Evolutionary conservation across 2,888 invertebrate species (phyloP).

Genomic region (Anorthoa munda): DNA sequence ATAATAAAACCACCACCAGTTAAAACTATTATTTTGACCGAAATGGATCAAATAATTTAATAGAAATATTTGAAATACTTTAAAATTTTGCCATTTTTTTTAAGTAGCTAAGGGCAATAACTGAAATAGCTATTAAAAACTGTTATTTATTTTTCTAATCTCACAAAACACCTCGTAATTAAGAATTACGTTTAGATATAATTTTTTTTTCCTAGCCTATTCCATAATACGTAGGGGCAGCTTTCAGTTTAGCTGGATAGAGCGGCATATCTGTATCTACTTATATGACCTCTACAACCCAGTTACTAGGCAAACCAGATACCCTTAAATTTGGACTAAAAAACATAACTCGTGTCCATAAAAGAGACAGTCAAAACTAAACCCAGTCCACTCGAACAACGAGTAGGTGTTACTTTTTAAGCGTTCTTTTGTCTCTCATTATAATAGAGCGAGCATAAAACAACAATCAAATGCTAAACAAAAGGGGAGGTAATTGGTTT

Average conservation of each 20-base stretch:
- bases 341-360: neutral
- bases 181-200: too few relatives aligned
- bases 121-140: neutral
- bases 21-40: too few relatives aligned
- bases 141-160: too few relatives aligned
- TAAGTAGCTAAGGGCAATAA: neutral
- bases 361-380: slow-evolving; percentile 8
- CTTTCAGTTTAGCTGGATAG: neutral
- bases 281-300: neutral
- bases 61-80: neutral
- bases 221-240: neutral
- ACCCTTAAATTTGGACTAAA: neutral
- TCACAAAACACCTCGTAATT: too few relatives aligned
- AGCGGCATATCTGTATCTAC: neutral
- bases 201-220: too few relatives aligned
- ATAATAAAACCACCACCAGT: too few relatives aligned
- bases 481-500: slow-evolving; percentile 81
- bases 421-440: slow-evolving; percentile 45
- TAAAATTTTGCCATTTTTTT: too few relatives aligned
- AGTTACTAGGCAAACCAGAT: neutral
- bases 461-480: slow-evolving; percentile 72
- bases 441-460: slow-evolving; percentile 53
- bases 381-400: slow-evolving; percentile 4
- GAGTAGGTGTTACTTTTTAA: slow-evolving; percentile 43
- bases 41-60: too few relatives aligned